Conservation (phyloP, 2,888 invertebrate species). For the Tenthredo distinguenda region DNA sequence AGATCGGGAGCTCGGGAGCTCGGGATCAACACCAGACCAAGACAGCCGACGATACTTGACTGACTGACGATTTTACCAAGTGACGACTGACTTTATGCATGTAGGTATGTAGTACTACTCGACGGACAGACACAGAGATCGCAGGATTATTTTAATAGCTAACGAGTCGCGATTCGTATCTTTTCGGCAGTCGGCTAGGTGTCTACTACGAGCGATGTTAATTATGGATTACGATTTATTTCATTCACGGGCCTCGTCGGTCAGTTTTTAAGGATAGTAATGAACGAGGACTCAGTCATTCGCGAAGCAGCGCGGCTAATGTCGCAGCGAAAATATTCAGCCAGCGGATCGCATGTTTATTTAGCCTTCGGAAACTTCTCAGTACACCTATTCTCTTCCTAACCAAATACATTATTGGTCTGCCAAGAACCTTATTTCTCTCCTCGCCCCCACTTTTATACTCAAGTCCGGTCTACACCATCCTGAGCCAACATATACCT, state of each 20-base stretch:
- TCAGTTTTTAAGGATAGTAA: not conserved
- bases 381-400: not conserved
- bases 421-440: not conserved
- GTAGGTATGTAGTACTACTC: not conserved
- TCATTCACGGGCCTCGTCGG: not conserved
- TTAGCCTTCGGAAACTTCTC: not conserved
- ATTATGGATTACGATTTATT: not conserved
- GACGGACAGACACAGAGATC: not conserved
- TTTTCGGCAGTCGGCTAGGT: not conserved
- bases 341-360: not conserved
- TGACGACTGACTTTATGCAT: not conserved
- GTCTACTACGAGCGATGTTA: not conserved
- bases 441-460: not conserved
- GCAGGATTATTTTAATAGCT: not conserved
- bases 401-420: conserved; percentile 8
- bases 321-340: not conserved
- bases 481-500: conserved; percentile 8
- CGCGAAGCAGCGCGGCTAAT: not conserved
- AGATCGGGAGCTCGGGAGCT: not conserved
- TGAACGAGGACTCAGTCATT: not conserved
- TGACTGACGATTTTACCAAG: not conserved
- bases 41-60: conserved; percentile 17
- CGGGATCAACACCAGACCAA: not conserved
- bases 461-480: not conserved
- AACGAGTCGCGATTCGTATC: conserved; percentile 24